phyloP scores from a whole-genome alignment of 1,140 invertebrate species.

The Drosophila dunni region DNA sequence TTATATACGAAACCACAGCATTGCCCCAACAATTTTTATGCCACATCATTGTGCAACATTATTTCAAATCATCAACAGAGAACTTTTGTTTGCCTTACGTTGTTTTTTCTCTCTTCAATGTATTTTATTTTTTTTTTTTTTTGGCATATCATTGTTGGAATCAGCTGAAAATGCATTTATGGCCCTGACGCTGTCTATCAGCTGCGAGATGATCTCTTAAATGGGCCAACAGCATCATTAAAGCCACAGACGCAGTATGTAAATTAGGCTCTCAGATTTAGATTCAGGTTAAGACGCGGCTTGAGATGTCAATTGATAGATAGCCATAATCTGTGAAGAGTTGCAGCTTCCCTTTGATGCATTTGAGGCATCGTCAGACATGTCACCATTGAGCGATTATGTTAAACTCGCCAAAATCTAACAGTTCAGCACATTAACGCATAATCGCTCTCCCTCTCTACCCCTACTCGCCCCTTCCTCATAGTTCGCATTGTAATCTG shows the following conservation, averaged over 20 bases:
- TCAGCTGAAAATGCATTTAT: conserved; percentile 49
- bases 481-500: conserved; percentile 24
- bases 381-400: conserved; percentile 32
- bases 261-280: conserved; percentile 61
- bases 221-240: conserved; percentile 67
- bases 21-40: conserved; percentile 48
- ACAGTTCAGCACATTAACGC: conserved; percentile 49
- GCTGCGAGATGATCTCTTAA: conserved; percentile 45
- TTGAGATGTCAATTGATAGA: conserved; percentile 61
- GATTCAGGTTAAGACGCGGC: neutral
- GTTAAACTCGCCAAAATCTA: conserved; percentile 13
- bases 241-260: conserved; percentile 52
- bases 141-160: conserved; percentile 65
- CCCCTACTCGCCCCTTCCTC: neutral
- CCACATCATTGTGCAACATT: conserved; percentile 72
- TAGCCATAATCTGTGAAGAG: conserved; percentile 1
- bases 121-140: conserved; percentile 15
- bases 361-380: neutral
- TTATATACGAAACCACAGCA: conserved; percentile 44
- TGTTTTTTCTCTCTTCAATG: conserved; percentile 25
- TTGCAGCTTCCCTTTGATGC: neutral
- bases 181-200: conserved; percentile 28
- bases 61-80: conserved; percentile 71
- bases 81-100: conserved; percentile 41
- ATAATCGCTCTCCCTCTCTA: conserved; percentile 31